These are phyloP conservation scores for Varecia variegata DNA, from an alignment of 2,797 vertebrate species.

Conservation along the genomic window DNA sequence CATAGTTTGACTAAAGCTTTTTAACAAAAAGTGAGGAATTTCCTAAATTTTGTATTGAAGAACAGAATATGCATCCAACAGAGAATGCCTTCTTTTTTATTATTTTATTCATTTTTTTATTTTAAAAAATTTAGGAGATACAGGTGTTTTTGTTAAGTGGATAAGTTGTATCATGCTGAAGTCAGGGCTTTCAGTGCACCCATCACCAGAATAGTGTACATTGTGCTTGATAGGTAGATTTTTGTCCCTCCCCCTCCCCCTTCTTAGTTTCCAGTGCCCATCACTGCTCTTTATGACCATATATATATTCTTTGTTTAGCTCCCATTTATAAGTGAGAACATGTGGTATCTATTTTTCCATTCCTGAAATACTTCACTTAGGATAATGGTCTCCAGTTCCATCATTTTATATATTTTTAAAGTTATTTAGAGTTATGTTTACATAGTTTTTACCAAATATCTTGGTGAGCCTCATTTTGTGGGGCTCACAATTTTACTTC, in stretches of 20 bases:
- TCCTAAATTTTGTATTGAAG: neutral
- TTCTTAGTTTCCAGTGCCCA: neutral
- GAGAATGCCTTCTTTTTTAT: neutral
- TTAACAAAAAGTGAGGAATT: neutral
- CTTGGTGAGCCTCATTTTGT: neutral
- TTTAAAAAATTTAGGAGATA: neutral
- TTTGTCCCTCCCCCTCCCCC: neutral
- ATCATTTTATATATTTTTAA: neutral
- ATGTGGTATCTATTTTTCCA: neutral
- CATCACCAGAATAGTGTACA: neutral
- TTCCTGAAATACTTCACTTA: neutral
- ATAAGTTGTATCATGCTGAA: neutral
- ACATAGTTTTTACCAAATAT: neutral
- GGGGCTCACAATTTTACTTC: neutral
- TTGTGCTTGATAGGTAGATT: neutral
- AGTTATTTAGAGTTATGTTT: neutral
- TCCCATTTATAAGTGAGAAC: neutral
- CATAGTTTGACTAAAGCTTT: neutral
- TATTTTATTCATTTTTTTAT: neutral
- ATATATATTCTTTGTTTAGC: neutral
- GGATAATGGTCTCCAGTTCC: neutral
- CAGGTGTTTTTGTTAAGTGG: neutral
- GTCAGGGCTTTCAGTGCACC: neutral
- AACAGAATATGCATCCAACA: neutral
- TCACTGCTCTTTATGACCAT: neutral